Evolutionary conservation across 2,113 vertebrate genomes (phyloP).

Genomic region (Neogobius melanostomus): DNA sequence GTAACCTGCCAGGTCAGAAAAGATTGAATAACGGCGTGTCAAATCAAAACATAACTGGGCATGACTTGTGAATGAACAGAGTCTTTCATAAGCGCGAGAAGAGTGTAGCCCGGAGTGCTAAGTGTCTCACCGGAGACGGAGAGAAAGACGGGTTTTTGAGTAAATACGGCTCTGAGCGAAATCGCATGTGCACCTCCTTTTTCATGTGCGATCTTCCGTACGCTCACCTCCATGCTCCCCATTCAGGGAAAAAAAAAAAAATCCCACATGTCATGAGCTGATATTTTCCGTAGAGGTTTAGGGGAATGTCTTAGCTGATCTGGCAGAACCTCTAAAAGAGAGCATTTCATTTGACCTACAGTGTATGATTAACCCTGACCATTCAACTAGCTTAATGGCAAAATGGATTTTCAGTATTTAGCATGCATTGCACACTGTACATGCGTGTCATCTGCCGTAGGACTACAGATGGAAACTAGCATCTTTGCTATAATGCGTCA

Average conservation of each 20-base stretch:
- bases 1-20: slow-evolving; percentile 52
- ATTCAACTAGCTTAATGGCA: no score
- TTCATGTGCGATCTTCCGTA: slow-evolving; percentile 6
- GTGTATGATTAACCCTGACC: no score
- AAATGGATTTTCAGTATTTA: no score
- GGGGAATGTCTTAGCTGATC: neutral
- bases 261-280: neutral
- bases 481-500: no score
- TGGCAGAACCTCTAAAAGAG: neutral
- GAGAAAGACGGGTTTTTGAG: slow-evolving; percentile 5
- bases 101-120: slow-evolving; percentile 49
- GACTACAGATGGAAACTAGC: no score
- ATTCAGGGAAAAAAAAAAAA: neutral
- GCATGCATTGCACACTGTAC: no score
- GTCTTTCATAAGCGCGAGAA: slow-evolving; percentile 53
- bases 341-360: no score
- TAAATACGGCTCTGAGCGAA: slow-evolving; percentile 34
- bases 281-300: neutral
- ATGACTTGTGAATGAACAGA: slow-evolving; percentile 55
- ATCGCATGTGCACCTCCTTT: slow-evolving; percentile 29
- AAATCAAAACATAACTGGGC: slow-evolving; percentile 54
- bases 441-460: no score
- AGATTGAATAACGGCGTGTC: slow-evolving; percentile 41
- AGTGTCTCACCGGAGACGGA: slow-evolving; percentile 36
- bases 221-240: neutral